Percentiles rank a stretch among this genome's conserved stretches.
Evolutionary conservation across 1,140 invertebrate species (phyloP).

Genomic region (Drosophila albomicans): DNA sequence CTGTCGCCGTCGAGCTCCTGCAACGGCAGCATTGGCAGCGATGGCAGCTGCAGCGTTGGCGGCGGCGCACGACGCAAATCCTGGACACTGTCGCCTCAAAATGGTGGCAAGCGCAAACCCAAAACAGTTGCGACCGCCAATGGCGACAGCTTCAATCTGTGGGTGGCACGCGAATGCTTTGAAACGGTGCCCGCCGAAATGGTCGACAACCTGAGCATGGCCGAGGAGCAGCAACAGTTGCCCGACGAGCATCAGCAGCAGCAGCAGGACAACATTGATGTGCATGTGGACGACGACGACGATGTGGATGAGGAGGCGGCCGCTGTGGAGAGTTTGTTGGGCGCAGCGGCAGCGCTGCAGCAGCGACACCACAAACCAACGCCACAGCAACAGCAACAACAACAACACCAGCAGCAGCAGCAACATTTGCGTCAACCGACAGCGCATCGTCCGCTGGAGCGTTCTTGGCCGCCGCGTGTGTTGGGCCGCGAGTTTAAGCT

Average conservation of each 20-base stretch:
- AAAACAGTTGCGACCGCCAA: conserved; percentile 44
- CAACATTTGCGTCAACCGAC: conserved; percentile 72
- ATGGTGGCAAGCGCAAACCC: conserved; percentile 63
- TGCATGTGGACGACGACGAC: conserved; percentile 38
- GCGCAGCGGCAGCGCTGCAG: conserved; percentile 74
- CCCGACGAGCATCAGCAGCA: conserved; percentile 32
- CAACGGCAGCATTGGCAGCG: conserved; percentile 77
- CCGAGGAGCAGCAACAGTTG: conserved; percentile 59
- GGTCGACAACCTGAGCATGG: conserved; percentile 65
- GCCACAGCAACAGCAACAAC: conserved; percentile 11
- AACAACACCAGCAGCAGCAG: conserved; percentile 63
- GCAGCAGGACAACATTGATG: conserved; percentile 38
- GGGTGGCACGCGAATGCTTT: conserved; percentile 82
- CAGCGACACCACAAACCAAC: conserved; percentile 32
- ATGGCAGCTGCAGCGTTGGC: conserved; percentile 73
- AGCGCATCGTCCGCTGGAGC: conserved; percentile 87
- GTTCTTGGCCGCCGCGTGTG: conserved; percentile 86
- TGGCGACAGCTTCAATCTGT: conserved; percentile 74
- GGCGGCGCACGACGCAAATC: conserved; percentile 79
- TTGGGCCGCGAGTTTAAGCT: conserved; percentile 77
- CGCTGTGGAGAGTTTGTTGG: conserved; percentile 75
- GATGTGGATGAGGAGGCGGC: conserved; percentile 74
- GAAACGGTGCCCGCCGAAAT: conserved; percentile 81
- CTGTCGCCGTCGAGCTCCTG: conserved; percentile 79
- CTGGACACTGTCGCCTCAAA: conserved; percentile 79